Percentiles rank a stretch among this genome's conserved stretches.
Conservation (phyloP, 2,888 invertebrate species). For the Baronia brevicornis region DNA sequence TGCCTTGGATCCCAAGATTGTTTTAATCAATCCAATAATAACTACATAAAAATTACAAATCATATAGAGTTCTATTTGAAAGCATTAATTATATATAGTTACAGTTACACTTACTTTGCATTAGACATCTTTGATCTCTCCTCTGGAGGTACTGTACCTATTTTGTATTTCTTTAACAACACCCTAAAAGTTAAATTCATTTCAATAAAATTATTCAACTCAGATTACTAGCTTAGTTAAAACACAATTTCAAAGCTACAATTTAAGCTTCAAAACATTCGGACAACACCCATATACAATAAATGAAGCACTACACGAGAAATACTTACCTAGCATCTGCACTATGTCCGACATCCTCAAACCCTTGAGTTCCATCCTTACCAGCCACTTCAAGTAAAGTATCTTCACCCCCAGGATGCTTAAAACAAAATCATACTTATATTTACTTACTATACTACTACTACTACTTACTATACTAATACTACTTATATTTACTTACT, state of each 20-base stretch:
- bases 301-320: conserved; percentile 25
- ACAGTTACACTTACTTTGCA: conserved; percentile 37
- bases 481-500: too few species aligned
- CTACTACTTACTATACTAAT: too few species aligned
- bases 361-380: conserved; percentile 86
- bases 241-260: too few species aligned
- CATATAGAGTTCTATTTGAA: too few species aligned
- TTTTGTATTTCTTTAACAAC: conserved; percentile 84
- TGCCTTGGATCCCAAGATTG: too few species aligned
- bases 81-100: conserved; percentile 10
- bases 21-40: too few species aligned
- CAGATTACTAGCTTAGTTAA: too few species aligned
- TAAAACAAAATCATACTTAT: conserved; percentile 27
- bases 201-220: conserved; percentile 37
- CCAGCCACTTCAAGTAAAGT: conserved; percentile 86
- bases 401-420: conserved; percentile 94
- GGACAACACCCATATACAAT: too few species aligned
- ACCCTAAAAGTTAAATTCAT: conserved; percentile 70
- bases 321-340: conserved; percentile 79
- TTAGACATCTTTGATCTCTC: conserved; percentile 22
- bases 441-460: too few species aligned
- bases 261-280: too few species aligned
- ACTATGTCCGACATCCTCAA: conserved; percentile 97
- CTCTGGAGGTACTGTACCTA: conserved; percentile 77
- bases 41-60: too few species aligned